Base-by-base conservation (phyloP, 2,888 invertebrate species). In the Tetropium fuscum region DNA sequence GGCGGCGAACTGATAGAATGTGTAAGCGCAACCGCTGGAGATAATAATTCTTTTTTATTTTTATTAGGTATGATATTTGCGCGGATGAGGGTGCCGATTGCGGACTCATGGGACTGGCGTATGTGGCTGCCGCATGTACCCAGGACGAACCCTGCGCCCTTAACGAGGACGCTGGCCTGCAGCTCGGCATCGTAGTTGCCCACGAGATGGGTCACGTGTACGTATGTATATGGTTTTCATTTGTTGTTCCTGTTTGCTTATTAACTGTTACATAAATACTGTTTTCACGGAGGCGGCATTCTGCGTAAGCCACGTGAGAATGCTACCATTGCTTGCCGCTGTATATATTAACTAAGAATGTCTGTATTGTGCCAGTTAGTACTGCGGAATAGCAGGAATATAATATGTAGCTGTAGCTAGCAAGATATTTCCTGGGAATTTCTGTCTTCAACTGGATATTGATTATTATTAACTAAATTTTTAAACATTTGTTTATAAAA, bases 191-290 rank as follows among this genome's bases (percentile, higher is more conserved):
- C 68, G 87, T 88, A 2, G 85, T 89, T 36, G 85, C 89, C 6
- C 90, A 90, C 74, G 90, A 90, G 80, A 79, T 90, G 62, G 90
- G 90, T 38, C 90, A 90, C 79, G 87, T 89, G 88, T 90, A 81
- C 83, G 87, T 80, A 60, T 57, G 63, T 64, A 59, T 63, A 53
- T 47, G 32, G 40, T 49, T 47, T 53, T 34, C n/a, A n/a, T 48
- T 63, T 41, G 49, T 41, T 49, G 41, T 43, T 41, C 58, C 57
- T 53, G 11, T 48, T 41, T 49, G 16, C 40, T 34, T 22, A 25
- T 41, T 47, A 43, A 7, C 4, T 22, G 25, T 7, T 7, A 18
- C 19, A 13, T 13, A 13, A 4, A 5, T 13, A 5, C 2, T 13
- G 1, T 11, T 2, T 15, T 13, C 15, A 15, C 11, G 6, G 1